Percentiles rank a stretch among this genome's conserved stretches.
Evolutionary conservation across 1,140 invertebrate genomes (phyloP).

Genomic region (Sipha flava): DNA sequence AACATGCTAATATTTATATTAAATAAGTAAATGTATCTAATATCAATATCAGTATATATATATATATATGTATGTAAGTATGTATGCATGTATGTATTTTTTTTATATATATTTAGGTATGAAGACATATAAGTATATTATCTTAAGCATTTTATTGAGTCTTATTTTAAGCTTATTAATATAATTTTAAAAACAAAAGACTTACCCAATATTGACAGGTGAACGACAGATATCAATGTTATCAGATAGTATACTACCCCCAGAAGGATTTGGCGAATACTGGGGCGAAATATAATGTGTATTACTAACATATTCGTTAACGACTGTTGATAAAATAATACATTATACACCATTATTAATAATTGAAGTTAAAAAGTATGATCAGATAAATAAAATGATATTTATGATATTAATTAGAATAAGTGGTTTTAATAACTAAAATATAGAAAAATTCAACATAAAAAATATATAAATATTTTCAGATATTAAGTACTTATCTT

Average conservation of each 20-base stretch:
- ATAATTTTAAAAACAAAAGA: conserved; percentile 33
- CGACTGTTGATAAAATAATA: not conserved
- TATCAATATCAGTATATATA: no score
- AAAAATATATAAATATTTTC: no score
- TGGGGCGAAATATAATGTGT: conserved; percentile 25
- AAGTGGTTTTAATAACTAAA: not conserved
- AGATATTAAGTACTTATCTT: no score
- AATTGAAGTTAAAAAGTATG: not conserved
- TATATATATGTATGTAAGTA: no score
- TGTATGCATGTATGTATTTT: no score
- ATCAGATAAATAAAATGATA: not conserved
- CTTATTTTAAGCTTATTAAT: not conserved
- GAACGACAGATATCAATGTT: conserved; percentile 79
- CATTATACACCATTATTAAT: not conserved
- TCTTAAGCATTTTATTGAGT: not conserved
- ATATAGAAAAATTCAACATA: no score
- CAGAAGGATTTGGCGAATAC: conserved; percentile 43
- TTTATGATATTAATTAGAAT: not conserved
- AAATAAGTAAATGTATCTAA: no score
- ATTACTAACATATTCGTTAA: conserved; percentile 20
- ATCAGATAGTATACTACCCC: conserved; percentile 59
- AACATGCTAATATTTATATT: not conserved
- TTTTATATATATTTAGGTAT: no score
- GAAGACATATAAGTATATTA: no score
- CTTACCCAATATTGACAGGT: conserved; percentile 77